Evolutionary conservation across 2,888 invertebrate genomes (phyloP).

Genomic region (Sussaba pulchella): DNA sequence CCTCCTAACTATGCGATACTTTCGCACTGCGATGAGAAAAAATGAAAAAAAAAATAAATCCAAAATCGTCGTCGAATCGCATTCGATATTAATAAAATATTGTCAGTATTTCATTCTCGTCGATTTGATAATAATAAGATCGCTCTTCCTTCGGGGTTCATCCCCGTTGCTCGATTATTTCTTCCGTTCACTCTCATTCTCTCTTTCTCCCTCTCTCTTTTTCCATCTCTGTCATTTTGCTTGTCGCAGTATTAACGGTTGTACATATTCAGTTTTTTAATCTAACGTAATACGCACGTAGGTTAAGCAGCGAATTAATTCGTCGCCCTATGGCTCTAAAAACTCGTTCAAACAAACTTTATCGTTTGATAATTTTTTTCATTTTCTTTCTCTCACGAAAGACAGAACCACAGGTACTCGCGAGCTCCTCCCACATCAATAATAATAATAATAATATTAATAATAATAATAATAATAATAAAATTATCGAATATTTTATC

Average conservation of each 20-base stretch:
- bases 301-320: slow-evolving; percentile 38
- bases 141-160: slow-evolving; percentile 27
- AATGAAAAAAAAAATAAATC: slow-evolving; percentile 23
- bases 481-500: slow-evolving; percentile 64
- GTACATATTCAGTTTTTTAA: slow-evolving; percentile 80
- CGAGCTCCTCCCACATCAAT: slow-evolving; percentile 69
- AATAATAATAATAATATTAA: slow-evolving; percentile 68
- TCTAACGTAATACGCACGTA: slow-evolving; percentile 75
- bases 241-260: slow-evolving; percentile 70
- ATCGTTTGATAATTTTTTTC: slow-evolving; percentile 14
- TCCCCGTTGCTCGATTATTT: slow-evolving; percentile 14
- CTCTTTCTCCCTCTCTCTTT: slow-evolving; percentile 17
- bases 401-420: slow-evolving; percentile 73
- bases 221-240: slow-evolving; percentile 14
- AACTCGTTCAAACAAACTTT: slow-evolving; percentile 11
- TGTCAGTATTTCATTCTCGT: slow-evolving; percentile 55
- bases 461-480: slow-evolving; percentile 75
- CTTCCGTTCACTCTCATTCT: slow-evolving; percentile 3
- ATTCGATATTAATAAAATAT: slow-evolving; percentile 63
- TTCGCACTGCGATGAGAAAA: slow-evolving; percentile 17
- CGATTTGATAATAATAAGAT: slow-evolving; percentile 4
- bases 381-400: slow-evolving; percentile 13
- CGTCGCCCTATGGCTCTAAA: slow-evolving; percentile 64
- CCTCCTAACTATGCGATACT: slow-evolving; percentile 59
- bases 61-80: slow-evolving; percentile 61